These are phyloP conservation scores for Drosophila multiciliata DNA, from an alignment of 2,888 invertebrate genomes.

Conservation along the genomic window DNA sequence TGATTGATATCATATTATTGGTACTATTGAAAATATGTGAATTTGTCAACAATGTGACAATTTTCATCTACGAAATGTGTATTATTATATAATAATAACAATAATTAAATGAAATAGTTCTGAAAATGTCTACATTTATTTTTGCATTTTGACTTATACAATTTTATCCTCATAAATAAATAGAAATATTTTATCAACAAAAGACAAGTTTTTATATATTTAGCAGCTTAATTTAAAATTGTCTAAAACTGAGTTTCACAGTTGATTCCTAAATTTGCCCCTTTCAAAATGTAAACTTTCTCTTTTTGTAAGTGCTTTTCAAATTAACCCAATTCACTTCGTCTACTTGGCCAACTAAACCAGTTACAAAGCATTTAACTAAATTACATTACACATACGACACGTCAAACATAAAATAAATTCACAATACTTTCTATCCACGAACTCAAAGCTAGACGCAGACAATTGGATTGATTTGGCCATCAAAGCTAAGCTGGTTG, in stretches of 20 bases:
- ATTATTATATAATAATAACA: too few relatives aligned
- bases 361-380: background rate
- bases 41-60: background rate
- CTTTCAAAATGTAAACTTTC: background rate
- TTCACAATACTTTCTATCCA: slow-evolving; percentile 14
- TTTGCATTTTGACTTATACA: background rate
- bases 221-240: background rate
- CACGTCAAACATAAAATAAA: slow-evolving; percentile 27
- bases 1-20: background rate
- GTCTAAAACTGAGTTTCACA: background rate
- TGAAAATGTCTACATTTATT: background rate
- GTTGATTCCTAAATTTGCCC: too few relatives aligned
- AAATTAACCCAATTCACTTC: background rate
- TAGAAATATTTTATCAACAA: background rate
- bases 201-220: background rate
- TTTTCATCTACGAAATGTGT: background rate
- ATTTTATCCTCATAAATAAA: background rate
- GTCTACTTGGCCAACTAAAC: background rate
- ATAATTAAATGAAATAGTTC: background rate
- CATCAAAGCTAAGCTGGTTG: slow-evolving; percentile 32
- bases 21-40: background rate
- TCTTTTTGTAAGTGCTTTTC: background rate
- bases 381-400: slow-evolving; percentile 51
- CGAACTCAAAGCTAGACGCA: slow-evolving; percentile 31
- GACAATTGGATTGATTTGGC: slow-evolving; percentile 58